phyloP scores from a whole-genome alignment of 2,797 vertebrate genomes.

The Lycodopsis pacificus region DNA sequence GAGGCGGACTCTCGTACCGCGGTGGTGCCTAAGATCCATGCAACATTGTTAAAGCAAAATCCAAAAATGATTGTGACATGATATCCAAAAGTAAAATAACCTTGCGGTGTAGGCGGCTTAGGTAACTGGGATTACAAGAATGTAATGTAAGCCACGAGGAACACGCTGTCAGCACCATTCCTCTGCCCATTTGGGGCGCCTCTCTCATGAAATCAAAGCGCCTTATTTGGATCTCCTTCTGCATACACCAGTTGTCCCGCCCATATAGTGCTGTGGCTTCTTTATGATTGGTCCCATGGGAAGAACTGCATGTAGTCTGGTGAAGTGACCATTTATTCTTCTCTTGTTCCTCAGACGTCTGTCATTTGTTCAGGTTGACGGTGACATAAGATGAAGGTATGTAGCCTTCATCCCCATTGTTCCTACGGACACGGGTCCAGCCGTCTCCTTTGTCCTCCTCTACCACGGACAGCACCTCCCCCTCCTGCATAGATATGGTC shows the following conservation, averaged over 20 bases:
- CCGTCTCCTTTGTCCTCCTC: constrained; percentile 94
- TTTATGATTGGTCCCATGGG: constrained; percentile 53
- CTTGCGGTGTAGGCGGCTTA: constrained; percentile 41
- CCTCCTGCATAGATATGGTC: constrained; percentile 92
- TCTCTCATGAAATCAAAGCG: constrained; percentile 51
- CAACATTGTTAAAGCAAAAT: constrained; percentile 39
- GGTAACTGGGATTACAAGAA: constrained; percentile 39
- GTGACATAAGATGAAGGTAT: constrained; percentile 92
- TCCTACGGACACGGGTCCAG: constrained; percentile 90
- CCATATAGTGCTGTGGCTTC: constrained; percentile 47
- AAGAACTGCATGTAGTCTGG: constrained; percentile 45
- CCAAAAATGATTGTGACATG: constrained; percentile 31
- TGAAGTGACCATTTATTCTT: constrained; percentile 32
- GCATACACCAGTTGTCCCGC: constrained; percentile 44
- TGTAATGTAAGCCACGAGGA: constrained; percentile 38
- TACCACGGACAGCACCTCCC: constrained; percentile 89
- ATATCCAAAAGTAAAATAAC: constrained; percentile 47
- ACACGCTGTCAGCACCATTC: constrained; percentile 44
- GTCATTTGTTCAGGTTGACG: constrained; percentile 85
- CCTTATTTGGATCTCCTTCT: constrained; percentile 31
- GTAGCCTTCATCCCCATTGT: constrained; percentile 91
- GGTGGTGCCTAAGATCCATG: constrained; percentile 34
- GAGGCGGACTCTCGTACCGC: constrained; percentile 34
- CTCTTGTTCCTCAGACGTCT: constrained; percentile 21
- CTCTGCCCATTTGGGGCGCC: constrained; percentile 34